Conservation (phyloP, 2,797 vertebrate genomes). For the Micropoecilia bifurca region DNA sequence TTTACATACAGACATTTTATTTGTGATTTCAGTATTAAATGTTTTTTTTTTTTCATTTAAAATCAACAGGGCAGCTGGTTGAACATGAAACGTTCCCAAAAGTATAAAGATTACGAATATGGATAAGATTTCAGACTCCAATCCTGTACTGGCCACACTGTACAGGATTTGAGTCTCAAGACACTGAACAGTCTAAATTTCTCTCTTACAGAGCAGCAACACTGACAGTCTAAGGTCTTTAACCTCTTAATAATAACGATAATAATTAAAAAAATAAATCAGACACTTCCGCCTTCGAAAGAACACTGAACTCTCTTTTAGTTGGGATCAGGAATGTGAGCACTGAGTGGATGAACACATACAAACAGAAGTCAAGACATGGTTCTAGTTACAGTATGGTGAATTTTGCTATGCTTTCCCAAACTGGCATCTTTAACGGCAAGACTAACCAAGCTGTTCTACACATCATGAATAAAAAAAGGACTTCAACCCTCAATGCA, state of each 20-base stretch:
- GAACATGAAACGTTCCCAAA: not conserved
- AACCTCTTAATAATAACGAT: not conserved
- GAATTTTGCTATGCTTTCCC: constrained; percentile 42
- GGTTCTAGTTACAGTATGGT: constrained; percentile 60
- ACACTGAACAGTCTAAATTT: constrained; percentile 26
- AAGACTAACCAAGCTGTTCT: constrained; percentile 61
- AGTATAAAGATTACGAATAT: constrained; percentile 4
- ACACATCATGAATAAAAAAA: constrained; percentile 62
- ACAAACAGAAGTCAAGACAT: constrained; percentile 55
- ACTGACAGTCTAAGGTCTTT: constrained; percentile 15
- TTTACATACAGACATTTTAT: constrained; percentile 36
- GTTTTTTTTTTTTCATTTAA: constrained; percentile 8
- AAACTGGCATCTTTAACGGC: constrained; percentile 45
- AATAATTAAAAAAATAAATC: not conserved
- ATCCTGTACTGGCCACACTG: constrained; percentile 11
- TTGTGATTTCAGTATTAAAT: constrained; percentile 31
- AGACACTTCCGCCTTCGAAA: not conserved
- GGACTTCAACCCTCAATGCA: constrained; percentile 48
- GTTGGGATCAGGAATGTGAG: constrained; percentile 54
- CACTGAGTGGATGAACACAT: constrained; percentile 41
- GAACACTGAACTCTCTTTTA: constrained; percentile 42
- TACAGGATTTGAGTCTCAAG: not conserved
- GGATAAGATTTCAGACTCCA: constrained; percentile 18
- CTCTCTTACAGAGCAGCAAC: constrained; percentile 36
- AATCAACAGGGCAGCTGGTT: constrained; percentile 9